A percentile compares a stretch with the other conserved stretches of the same genome.
phyloP scores from a whole-genome alignment of 2,113 vertebrate genomes.

The Colistium nudipinnis region DNA sequence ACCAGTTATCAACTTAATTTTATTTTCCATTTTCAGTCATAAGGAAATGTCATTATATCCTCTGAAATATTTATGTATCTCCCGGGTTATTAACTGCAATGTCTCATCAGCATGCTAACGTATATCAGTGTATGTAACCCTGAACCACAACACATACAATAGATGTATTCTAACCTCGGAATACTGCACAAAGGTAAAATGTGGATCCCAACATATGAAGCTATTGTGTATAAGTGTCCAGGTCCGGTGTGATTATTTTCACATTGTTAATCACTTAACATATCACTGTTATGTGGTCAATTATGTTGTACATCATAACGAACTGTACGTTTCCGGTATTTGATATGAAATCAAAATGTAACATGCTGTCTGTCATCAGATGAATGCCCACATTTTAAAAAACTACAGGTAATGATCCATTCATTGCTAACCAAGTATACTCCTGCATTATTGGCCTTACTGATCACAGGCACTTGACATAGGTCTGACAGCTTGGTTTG shows the following conservation, averaged over 20 bases:
- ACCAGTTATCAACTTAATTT: background rate
- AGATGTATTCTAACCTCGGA: background rate
- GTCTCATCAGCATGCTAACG: background rate
- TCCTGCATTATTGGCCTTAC: slow-evolving; percentile 23
- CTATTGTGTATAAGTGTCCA: background rate
- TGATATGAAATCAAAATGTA: too few relatives aligned
- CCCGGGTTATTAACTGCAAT: background rate
- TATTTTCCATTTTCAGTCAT: background rate
- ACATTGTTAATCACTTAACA: background rate
- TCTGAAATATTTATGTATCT: background rate
- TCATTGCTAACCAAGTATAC: background rate
- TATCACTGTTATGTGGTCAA: too few relatives aligned
- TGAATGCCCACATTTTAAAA: too few relatives aligned
- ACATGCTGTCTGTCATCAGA: too few relatives aligned
- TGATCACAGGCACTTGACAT: slow-evolving; percentile 63
- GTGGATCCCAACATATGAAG: background rate
- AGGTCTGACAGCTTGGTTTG: slow-evolving; percentile 67
- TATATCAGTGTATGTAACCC: background rate
- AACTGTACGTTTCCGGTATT: too few relatives aligned
- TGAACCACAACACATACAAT: background rate
- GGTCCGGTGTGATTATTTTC: background rate
- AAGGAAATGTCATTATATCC: background rate
- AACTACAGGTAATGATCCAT: too few relatives aligned
- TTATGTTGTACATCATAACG: too few relatives aligned
- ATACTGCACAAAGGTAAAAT: background rate